Evolutionary conservation across 1,140 invertebrate species (phyloP).

Genomic region (Philopotamus ludificatus): DNA sequence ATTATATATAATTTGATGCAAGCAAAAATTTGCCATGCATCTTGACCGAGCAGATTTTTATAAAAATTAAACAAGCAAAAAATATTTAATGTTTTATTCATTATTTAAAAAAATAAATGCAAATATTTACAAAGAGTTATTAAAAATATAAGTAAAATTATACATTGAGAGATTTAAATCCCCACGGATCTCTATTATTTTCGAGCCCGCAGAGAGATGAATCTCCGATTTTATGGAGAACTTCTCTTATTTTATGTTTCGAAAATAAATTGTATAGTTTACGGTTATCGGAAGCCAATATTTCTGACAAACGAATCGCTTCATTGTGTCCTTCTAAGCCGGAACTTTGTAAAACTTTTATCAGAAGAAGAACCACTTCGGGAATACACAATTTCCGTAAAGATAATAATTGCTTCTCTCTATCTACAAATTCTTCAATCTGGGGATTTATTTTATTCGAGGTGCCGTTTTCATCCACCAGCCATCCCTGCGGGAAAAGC

Average conservation of each 20-base stretch:
- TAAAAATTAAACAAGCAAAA: background rate
- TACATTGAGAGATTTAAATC: slow-evolving; percentile 52
- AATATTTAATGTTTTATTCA: background rate
- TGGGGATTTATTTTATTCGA: slow-evolving; percentile 49
- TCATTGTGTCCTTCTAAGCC: slow-evolving; percentile 75
- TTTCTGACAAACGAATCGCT: slow-evolving; percentile 76
- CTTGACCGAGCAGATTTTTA: background rate
- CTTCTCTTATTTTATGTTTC: slow-evolving; percentile 71
- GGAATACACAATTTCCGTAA: slow-evolving; percentile 82
- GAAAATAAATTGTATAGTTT: slow-evolving; percentile 78
- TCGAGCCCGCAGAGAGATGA: slow-evolving; percentile 70
- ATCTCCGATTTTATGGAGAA: slow-evolving; percentile 76
- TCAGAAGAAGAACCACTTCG: slow-evolving; percentile 75
- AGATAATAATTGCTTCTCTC: slow-evolving; percentile 65
- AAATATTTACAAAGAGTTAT: background rate
- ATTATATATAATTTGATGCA: no score
- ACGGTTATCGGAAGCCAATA: slow-evolving; percentile 75
- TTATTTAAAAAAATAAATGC: background rate
- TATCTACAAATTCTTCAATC: slow-evolving; percentile 55
- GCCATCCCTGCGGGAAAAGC: slow-evolving; percentile 87
- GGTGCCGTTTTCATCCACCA: slow-evolving; percentile 65
- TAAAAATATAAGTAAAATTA: background rate
- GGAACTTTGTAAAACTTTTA: slow-evolving; percentile 76
- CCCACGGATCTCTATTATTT: slow-evolving; percentile 74
- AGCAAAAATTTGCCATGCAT: background rate